These are phyloP conservation scores for Lycocerus yunnanus DNA, from an alignment of 2,888 invertebrate species.

Conservation along the genomic window DNA sequence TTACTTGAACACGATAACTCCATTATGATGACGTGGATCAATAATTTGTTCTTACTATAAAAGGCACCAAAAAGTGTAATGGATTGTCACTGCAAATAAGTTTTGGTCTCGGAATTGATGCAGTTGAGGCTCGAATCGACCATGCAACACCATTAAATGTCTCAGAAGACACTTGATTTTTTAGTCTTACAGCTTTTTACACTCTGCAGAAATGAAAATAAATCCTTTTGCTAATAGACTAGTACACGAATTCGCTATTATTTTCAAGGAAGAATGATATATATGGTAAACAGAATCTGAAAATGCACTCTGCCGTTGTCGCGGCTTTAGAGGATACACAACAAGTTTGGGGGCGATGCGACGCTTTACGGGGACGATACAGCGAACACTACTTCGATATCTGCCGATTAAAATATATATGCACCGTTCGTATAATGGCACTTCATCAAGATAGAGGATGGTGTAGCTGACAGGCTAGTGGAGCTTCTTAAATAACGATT, in stretches of 20 bases:
- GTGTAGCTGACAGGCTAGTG: conserved; percentile 22
- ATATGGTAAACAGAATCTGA: conserved; percentile 58
- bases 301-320: conserved; percentile 53
- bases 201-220: conserved; percentile 57
- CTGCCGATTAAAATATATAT: conserved; percentile 46
- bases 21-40: conserved; percentile 52
- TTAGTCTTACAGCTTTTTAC: conserved; percentile 41
- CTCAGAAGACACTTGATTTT: conserved; percentile 43
- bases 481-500: conserved; percentile 32
- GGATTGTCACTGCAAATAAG: neutral
- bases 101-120: conserved; percentile 12
- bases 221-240: conserved; percentile 62
- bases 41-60: conserved; percentile 19
- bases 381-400: conserved; percentile 46
- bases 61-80: neutral
- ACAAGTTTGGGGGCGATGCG: conserved; percentile 32
- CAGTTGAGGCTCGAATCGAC: conserved; percentile 27
- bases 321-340: conserved; percentile 39
- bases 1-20: conserved; percentile 56
- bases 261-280: conserved; percentile 59
- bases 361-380: conserved; percentile 40
- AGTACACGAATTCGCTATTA: conserved; percentile 62
- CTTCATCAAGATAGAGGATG: conserved; percentile 36
- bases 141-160: conserved; percentile 36
- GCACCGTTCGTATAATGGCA: conserved; percentile 37